phyloP scores from a whole-genome alignment of 2,888 invertebrate genomes.

The Papilio elwesi region DNA sequence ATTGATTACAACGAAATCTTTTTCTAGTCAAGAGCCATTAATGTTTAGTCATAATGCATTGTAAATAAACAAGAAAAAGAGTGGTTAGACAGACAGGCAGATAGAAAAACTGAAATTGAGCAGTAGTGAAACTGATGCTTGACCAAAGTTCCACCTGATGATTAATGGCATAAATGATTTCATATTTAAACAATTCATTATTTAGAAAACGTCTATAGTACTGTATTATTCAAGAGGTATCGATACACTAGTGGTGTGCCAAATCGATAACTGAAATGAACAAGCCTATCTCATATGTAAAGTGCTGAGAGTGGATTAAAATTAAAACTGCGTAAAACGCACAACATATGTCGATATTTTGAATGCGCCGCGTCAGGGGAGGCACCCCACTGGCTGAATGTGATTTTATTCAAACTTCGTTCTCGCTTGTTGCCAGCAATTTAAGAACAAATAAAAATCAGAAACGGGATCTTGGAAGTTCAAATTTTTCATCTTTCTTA shows the following conservation, averaged over 20 bases:
- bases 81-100: too few species aligned
- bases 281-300: slow-evolving; percentile 40
- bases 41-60: too few species aligned
- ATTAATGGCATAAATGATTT: too few species aligned
- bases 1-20: too few species aligned
- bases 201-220: too few species aligned
- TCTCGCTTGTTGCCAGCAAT: slow-evolving; percentile 49
- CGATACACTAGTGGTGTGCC: slow-evolving; percentile 18
- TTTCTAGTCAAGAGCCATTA: too few species aligned
- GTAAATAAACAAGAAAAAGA: too few species aligned
- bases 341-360: slow-evolving; percentile 68
- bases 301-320: slow-evolving; percentile 66
- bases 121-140: too few species aligned
- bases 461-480: slow-evolving; percentile 2
- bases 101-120: too few species aligned
- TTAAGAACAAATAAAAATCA: slow-evolving; percentile 43
- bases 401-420: slow-evolving; percentile 57
- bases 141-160: too few species aligned
- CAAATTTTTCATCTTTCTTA: not conserved
- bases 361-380: slow-evolving; percentile 48
- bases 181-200: too few species aligned
- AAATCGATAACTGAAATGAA: slow-evolving; percentile 35
- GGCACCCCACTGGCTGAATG: slow-evolving; percentile 52
- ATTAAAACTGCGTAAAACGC: slow-evolving; percentile 74
- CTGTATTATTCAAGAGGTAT: not conserved